Evolutionary conservation across 2,113 vertebrate genomes (phyloP), one percentile per base, ranked within the genome.

Genomic region (Colinus virginianus): DNA sequence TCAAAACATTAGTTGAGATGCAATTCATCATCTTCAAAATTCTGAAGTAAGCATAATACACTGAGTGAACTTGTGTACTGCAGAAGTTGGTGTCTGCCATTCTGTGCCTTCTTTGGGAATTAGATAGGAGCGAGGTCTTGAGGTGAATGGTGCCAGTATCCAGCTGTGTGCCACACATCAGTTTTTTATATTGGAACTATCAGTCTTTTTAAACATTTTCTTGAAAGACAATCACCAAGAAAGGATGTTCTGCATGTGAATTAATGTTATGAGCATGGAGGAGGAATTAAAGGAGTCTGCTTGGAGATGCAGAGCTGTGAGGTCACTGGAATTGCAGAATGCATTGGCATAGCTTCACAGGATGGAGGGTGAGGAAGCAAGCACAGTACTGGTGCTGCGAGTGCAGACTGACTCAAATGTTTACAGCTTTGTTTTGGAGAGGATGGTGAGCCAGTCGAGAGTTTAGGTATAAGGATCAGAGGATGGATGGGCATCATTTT

Each of bases 141-240:
- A 25, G 18, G 45, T 2, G 36, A 34, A 36, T 0, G 0, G 9
- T 70, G 78, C 53, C 25, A 32, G 20, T 55, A 16, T 53, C 46
- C 43, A 32, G 13, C 5, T 26, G 22, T 34, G 38, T 32, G 6
- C 38, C n/a, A 11, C n/a, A 11, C 0, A 0, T 5, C 32, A 16
- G 7, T 34, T n/a, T 20, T 63, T 62, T 77, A 56, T 12, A 30
- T n/a, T 43, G 30, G 36, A 55, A 7, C 21, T 38, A 0, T 17
- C 30, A 0, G 0, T 78, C 64, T 30, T 40, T 43, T 71, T 46
- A 45, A 90, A 55, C 5, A 46, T 80, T 67, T 56, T 43, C 2
- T 16, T 46, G 3, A 23, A 38, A 32, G 76, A 36, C 23, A 11
- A 8, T 72, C 36, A 48, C 42, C 58, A 45, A 59, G 56, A 42